Evolutionary conservation across 2,888 invertebrate species (phyloP).

Genomic region (Helicoverpa assulta): DNA sequence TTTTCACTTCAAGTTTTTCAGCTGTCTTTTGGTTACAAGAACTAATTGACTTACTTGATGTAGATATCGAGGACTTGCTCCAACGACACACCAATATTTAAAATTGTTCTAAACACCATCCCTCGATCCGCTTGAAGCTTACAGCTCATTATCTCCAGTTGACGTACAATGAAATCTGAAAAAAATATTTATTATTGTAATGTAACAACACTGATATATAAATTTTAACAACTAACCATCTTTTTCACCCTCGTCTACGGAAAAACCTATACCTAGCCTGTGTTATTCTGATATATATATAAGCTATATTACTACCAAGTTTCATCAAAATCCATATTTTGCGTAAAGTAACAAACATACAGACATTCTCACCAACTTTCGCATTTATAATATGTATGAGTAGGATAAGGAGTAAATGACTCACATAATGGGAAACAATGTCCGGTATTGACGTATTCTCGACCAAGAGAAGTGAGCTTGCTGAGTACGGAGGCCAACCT

Average conservation of each 20-base stretch:
- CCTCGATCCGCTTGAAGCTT: conserved; percentile 92
- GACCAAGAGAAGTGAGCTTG: conserved; percentile 94
- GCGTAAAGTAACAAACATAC: too few species aligned
- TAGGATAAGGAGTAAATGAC: conserved; percentile 60
- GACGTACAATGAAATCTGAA: conserved; percentile 94
- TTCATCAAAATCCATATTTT: too few species aligned
- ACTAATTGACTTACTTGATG: conserved; percentile 91
- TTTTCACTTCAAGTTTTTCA: too few species aligned
- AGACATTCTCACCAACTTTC: too few species aligned
- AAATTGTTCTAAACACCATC: conserved; percentile 94
- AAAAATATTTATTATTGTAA: conserved; percentile 12
- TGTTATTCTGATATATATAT: too few species aligned
- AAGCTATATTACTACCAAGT: too few species aligned
- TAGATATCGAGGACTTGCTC: conserved; percentile 95
- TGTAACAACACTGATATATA: too few species aligned
- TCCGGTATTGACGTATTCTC: conserved; percentile 94
- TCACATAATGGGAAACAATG: conserved; percentile 96
- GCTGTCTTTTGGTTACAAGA: too few species aligned
- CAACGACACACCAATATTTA: conserved; percentile 94
- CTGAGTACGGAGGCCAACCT: conserved; percentile 92
- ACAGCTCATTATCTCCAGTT: conserved; percentile 94
- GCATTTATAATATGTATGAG: not conserved
- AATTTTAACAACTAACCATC: too few species aligned
- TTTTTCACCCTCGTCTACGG: too few species aligned
- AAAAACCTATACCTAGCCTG: too few species aligned